Evolutionary conservation across 92 coral and sea anemone species (phyloP), one percentile per base, ranked within the genome.

Genomic region (Zoanthus sociatus): DNA sequence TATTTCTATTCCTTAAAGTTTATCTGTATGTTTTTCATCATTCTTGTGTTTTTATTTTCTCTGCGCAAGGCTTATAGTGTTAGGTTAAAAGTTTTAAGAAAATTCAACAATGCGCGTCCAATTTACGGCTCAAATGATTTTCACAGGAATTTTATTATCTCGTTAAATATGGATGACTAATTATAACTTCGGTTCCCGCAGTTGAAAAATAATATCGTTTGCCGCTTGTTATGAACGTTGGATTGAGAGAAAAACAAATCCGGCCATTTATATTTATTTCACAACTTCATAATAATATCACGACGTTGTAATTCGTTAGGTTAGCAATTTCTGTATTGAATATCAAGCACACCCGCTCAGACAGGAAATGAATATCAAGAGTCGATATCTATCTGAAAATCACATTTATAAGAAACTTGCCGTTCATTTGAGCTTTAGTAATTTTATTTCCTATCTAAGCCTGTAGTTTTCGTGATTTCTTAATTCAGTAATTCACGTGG

Each of bases 301-400:
- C 42, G 42, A 37, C 42, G 42, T 26, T 50, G 20, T 50, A 54
- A 54, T 81, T 79, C 58, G 74, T 64, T 79, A 79, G 11, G 54
- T 72, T 73, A 72, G 47, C 44, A 67, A 45, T 45, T 64, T 46
- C n/a, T 17, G 67, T 64, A 10, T 63, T 64, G 45, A 69, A 54
- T 64, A 26, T 20, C 85, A 71, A 46, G 46, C 60, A 64, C 85
- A 45, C 48, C 14, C 6, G 14, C 15, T 9, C 16, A 50, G 55
- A 69, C 74, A 69, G 74, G 46, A 69, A 30, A 44, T 21, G 26
- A 63, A 63, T 17, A 63, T 63, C 69, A 3, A 9, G 48, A 31
- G 15, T 5, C n/a, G 44, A 16, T 18, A 18, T 12, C 47, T 33
- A 2, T 46, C 31, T 4, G 68, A 42, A 33, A 51, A 77, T 53